phyloP scores from a whole-genome alignment of 2,113 vertebrate genomes.

The Mustela lutreola region DNA sequence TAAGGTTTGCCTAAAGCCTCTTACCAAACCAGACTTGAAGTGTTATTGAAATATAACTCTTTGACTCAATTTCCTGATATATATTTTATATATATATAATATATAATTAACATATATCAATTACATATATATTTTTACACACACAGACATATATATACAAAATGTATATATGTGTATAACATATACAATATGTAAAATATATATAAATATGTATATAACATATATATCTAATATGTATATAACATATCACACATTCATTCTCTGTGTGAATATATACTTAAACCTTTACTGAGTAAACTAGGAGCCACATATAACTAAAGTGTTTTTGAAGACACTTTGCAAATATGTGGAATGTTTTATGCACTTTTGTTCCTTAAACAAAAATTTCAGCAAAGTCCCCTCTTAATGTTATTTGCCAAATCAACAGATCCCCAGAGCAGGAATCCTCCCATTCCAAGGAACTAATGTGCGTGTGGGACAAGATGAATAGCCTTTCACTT shows the following conservation, averaged over 20 bases:
- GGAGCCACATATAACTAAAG: background rate
- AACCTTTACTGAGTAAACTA: background rate
- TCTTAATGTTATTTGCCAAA: background rate
- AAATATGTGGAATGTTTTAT: background rate
- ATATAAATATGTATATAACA: background rate
- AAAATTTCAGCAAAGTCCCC: background rate
- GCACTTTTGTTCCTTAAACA: background rate
- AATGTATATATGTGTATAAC: background rate
- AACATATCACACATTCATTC: background rate
- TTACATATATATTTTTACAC: background rate
- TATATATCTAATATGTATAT: background rate
- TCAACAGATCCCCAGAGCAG: background rate
- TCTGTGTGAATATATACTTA: background rate
- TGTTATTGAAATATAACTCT: conserved; percentile 20
- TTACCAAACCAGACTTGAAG: background rate
- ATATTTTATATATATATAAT: background rate
- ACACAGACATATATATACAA: background rate
- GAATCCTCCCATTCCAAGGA: background rate
- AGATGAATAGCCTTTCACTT: background rate
- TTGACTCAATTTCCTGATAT: background rate
- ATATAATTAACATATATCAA: background rate
- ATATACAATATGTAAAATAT: background rate
- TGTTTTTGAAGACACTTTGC: background rate
- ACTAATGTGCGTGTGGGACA: rapidly evolving
- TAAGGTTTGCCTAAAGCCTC: conserved; percentile 5